These are phyloP conservation scores for Drymonia ruficornis DNA, from an alignment of 2,888 invertebrate genomes.

Conservation along the genomic window DNA sequence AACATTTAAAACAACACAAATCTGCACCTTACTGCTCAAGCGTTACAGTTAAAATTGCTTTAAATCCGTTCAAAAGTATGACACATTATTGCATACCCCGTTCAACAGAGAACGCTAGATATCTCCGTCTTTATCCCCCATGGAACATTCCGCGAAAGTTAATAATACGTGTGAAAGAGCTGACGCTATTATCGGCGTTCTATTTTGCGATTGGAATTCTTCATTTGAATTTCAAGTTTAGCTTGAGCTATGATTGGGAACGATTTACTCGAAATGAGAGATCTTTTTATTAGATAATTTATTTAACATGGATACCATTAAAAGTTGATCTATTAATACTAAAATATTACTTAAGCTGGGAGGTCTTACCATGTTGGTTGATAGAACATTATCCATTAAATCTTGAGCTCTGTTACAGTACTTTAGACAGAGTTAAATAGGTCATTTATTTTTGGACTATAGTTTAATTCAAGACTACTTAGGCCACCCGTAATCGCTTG, in stretches of 20 bases:
- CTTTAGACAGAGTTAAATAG: background rate
- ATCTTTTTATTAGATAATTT: slow-evolving; percentile 1
- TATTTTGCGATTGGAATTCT: slow-evolving; percentile 23
- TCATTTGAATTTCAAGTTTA: slow-evolving; percentile 40
- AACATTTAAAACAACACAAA: background rate
- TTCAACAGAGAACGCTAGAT: slow-evolving; percentile 3
- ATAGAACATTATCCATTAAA: slow-evolving; percentile 5
- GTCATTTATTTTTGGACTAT: background rate
- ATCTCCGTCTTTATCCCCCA: slow-evolving; percentile 16
- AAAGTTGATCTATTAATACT: background rate
- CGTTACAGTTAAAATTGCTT: background rate
- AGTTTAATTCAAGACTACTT: background rate
- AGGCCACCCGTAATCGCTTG: slow-evolving; percentile 28
- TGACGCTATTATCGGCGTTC: slow-evolving; percentile 5
- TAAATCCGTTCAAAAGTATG: background rate
- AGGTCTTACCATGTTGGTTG: slow-evolving; percentile 16
- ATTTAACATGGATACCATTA: background rate
- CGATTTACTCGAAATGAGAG: slow-evolving; percentile 14
- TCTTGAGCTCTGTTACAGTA: background rate
- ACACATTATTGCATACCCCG: background rate
- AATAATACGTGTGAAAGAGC: slow-evolving; percentile 25
- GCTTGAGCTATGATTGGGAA: slow-evolving; percentile 35
- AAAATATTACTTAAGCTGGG: background rate
- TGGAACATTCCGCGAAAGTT: slow-evolving; percentile 17
- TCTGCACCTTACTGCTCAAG: background rate